Evolutionary conservation across 2,797 vertebrate species (phyloP).

Genomic region (Danio choprae): DNA sequence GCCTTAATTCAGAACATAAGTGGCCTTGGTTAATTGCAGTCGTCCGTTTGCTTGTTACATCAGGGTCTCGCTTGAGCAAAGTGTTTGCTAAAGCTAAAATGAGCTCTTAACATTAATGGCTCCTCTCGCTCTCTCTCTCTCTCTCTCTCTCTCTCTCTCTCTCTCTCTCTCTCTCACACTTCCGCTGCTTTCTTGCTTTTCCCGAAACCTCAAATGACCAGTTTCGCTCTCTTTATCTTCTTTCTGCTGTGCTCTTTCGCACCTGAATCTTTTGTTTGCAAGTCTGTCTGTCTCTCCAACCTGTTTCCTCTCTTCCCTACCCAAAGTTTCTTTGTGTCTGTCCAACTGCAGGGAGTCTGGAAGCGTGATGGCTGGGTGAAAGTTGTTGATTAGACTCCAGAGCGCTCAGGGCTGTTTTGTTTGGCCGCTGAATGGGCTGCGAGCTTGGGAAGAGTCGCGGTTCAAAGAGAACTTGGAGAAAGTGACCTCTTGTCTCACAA

Average conservation of each 20-base stretch:
- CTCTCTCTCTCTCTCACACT: background rate
- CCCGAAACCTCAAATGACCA: constrained; percentile 20
- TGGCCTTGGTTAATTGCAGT: constrained; percentile 46
- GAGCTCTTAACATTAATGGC: constrained; percentile 49
- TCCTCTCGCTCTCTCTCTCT: background rate
- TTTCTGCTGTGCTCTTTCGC: constrained; percentile 4
- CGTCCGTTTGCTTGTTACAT: constrained; percentile 35
- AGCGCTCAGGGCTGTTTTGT: constrained; percentile 77
- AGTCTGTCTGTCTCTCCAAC: background rate
- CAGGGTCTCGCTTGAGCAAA: constrained; percentile 32
- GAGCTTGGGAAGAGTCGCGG: constrained; percentile 65
- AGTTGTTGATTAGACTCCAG: constrained; percentile 75
- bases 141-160: background rate
- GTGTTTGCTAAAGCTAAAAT: constrained; percentile 50
- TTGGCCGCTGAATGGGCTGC: constrained; percentile 75
- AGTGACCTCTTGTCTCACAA: constrained; percentile 74
- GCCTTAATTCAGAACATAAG: constrained; percentile 46
- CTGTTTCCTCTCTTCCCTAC: constrained; percentile 29
- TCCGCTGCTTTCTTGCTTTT: background rate
- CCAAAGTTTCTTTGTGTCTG: constrained; percentile 56
- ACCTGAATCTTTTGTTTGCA: background rate
- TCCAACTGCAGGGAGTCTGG: constrained; percentile 62
- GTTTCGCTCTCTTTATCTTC: background rate
- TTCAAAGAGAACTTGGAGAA: constrained; percentile 57
- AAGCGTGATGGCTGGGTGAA: constrained; percentile 71